These are phyloP conservation scores for Loriculus beryllinus DNA, from an alignment of 2,797 vertebrate genomes.

Conservation along the genomic window DNA sequence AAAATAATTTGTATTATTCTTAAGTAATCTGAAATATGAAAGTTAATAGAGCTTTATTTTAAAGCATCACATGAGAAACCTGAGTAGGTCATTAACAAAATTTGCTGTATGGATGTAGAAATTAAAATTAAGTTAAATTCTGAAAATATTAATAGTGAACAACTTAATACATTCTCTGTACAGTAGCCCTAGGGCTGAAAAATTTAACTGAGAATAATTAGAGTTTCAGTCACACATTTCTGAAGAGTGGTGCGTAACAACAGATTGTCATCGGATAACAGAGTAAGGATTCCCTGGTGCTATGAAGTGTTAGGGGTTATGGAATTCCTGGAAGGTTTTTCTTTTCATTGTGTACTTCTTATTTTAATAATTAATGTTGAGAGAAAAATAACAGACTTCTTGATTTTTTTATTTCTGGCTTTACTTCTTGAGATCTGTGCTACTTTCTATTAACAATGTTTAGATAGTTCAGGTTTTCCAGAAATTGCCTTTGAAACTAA, in stretches of 20 bases:
- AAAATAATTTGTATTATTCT: not conserved
- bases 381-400: not conserved
- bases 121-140: not conserved
- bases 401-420: not conserved
- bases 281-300: not conserved
- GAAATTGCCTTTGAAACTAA: not conserved
- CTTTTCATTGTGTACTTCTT: not conserved
- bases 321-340: not conserved
- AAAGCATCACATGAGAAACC: not conserved
- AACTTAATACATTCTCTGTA: not conserved
- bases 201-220: not conserved
- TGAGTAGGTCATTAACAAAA: not conserved
- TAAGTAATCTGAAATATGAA: not conserved
- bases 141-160: not conserved
- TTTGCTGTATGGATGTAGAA: not conserved
- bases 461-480: not conserved
- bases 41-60: not conserved
- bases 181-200: not conserved
- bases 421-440: not conserved
- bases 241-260: not conserved
- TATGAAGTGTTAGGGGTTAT: not conserved
- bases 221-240: not conserved
- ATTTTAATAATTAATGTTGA: not conserved
- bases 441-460: not conserved
- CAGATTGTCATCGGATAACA: not conserved